Evolutionary conservation across 2,797 vertebrate species (phyloP).

Genomic region (Cossypha polioptera): DNA sequence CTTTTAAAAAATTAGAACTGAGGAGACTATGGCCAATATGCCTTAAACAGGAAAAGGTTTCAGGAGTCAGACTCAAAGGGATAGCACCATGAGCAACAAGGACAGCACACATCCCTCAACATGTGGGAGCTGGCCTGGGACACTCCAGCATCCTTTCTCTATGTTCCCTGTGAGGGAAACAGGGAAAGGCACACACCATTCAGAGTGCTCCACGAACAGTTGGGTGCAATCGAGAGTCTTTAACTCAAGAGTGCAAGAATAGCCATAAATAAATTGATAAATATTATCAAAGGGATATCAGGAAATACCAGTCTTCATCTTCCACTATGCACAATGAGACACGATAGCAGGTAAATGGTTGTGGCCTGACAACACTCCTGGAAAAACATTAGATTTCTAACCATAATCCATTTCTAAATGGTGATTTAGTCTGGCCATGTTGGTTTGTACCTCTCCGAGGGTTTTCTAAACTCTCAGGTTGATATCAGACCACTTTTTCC

Average conservation of each 20-base stretch:
- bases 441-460: neutral
- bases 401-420: neutral
- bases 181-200: neutral
- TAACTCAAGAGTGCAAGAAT: neutral
- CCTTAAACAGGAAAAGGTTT: neutral
- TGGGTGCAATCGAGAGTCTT: neutral
- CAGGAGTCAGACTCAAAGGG: neutral
- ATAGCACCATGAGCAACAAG: neutral
- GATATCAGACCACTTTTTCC: neutral
- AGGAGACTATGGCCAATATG: neutral
- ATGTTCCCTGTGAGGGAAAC: accelerated
- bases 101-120: neutral
- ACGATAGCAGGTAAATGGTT: neutral
- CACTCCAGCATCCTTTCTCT: neutral
- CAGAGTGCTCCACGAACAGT: neutral
- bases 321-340: neutral
- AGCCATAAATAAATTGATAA: neutral
- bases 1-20: neutral
- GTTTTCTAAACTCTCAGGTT: neutral
- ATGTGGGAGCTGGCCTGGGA: accelerated
- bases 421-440: neutral
- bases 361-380: neutral
- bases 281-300: neutral
- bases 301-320: neutral
- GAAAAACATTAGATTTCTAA: neutral